phyloP scores from a whole-genome alignment of 1,140 invertebrate genomes.

The Diorhabda carinulata region DNA sequence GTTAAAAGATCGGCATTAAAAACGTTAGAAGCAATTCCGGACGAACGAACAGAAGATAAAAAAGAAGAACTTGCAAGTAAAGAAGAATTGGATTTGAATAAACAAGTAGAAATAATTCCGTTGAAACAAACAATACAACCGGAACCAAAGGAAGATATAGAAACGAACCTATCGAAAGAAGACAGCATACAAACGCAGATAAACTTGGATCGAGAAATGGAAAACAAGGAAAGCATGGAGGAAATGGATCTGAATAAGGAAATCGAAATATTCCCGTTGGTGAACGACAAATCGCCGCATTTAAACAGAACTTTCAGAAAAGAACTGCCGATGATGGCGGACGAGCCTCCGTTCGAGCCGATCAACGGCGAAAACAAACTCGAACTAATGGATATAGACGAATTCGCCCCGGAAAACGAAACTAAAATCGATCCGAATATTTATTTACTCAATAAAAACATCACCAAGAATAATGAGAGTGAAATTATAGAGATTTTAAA shows the following conservation, averaged over 20 bases:
- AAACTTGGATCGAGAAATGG: neutral
- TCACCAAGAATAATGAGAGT: constrained; percentile 29
- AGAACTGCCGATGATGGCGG: constrained; percentile 33
- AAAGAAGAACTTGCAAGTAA: constrained; percentile 11
- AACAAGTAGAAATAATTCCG: constrained; percentile 18
- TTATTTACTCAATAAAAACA: constrained; percentile 29
- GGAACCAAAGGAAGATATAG: neutral
- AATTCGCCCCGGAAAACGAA: constrained; percentile 14
- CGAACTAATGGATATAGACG: constrained; percentile 16
- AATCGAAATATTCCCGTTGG: constrained; percentile 41
- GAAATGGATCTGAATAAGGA: constrained; percentile 33
- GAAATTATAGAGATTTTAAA: constrained; percentile 25
- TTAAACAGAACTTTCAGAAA: constrained; percentile 44
- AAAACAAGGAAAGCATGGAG: constrained; percentile 22
- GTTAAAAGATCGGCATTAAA: neutral
- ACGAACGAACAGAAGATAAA: constrained; percentile 7
- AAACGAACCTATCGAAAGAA: constrained; percentile 11
- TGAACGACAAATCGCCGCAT: constrained; percentile 33
- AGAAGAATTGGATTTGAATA: constrained; percentile 14
- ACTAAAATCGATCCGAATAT: constrained; percentile 34
- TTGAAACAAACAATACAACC: neutral
- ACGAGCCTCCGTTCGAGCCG: neutral
- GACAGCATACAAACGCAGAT: constrained; percentile 1
- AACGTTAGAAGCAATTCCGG: neutral
- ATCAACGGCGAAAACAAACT: constrained; percentile 15